These are phyloP conservation scores for Leptestheria dahalacensis DNA, from an alignment of 1,140 invertebrate species.

Conservation along the genomic window DNA sequence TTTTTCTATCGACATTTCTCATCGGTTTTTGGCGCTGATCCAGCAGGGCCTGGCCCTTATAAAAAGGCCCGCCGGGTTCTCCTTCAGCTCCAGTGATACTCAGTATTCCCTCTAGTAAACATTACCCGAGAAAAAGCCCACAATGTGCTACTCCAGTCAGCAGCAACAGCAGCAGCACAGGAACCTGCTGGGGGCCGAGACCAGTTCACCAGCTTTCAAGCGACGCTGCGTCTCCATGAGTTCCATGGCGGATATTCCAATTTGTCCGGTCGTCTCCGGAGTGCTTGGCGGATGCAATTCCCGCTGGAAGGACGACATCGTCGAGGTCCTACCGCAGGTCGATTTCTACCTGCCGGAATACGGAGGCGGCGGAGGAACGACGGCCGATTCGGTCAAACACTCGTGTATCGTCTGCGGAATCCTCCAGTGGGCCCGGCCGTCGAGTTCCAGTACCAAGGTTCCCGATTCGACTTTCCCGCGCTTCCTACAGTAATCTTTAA, in stretches of 20 bases:
- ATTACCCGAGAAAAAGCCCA: too few species aligned
- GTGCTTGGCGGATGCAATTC: background rate
- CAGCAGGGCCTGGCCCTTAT: too few species aligned
- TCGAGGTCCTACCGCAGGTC: background rate
- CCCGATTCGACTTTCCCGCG: background rate
- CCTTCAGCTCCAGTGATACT: too few species aligned
- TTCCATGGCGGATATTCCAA: constrained; percentile 5
- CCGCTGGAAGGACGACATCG: background rate
- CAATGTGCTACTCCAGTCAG: too few species aligned
- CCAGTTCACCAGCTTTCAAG: background rate
- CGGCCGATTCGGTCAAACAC: background rate
- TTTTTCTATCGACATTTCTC: too few species aligned
- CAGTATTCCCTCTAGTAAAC: too few species aligned
- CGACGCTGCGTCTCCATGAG: constrained; percentile 7
- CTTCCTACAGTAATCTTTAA: too few species aligned
- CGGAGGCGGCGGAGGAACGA: background rate
- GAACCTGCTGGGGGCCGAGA: too few species aligned
- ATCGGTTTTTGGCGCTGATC: too few species aligned
- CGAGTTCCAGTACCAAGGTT: background rate
- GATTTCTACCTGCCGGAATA: background rate
- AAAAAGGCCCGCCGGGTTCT: too few species aligned
- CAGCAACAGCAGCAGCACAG: too few species aligned
- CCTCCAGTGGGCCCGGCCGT: background rate
- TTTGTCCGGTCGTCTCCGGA: background rate
- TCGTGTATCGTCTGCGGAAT: background rate